Conservation (phyloP, 2,888 invertebrate genomes). For the Desoria tigrina region DNA sequence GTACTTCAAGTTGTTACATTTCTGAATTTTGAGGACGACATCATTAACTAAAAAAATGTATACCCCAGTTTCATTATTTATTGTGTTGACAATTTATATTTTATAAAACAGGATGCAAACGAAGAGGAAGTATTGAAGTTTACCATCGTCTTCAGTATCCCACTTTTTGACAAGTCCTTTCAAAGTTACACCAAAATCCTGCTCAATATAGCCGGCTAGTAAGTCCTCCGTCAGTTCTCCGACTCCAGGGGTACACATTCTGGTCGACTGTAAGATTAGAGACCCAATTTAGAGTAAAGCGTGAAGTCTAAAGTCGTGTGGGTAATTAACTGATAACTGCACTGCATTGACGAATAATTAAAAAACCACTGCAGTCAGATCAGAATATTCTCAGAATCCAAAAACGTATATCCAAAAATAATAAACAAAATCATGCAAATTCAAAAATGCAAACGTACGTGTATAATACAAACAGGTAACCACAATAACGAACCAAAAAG, state of each 20-base stretch:
- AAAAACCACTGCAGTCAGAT: too few species aligned
- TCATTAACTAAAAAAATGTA: constrained; percentile 20
- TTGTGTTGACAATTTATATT: background rate
- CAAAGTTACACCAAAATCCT: constrained; percentile 71
- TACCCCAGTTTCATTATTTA: background rate
- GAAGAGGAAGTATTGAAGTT: constrained; percentile 53
- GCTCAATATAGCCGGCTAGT: constrained; percentile 40
- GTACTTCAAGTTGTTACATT: constrained; percentile 61
- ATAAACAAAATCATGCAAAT: too few species aligned
- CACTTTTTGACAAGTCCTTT: constrained; percentile 77
- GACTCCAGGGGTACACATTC: constrained; percentile 35
- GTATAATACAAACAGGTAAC: too few species aligned
- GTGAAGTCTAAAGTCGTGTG: too few species aligned
- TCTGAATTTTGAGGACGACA: constrained; percentile 19
- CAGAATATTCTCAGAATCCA: too few species aligned
- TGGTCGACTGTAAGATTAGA: too few species aligned
- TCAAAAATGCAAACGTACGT: too few species aligned
- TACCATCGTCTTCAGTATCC: constrained; percentile 77
- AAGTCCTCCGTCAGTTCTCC: constrained; percentile 54
- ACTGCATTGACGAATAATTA: too few species aligned
- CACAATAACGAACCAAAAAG: too few species aligned
- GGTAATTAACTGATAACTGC: too few species aligned
- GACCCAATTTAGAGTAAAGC: too few species aligned
- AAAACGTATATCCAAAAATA: too few species aligned
- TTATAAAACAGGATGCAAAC: background rate